These are phyloP conservation scores for Solen grandis DNA, from an alignment of 1,140 invertebrate genomes.

Conservation along the genomic window DNA sequence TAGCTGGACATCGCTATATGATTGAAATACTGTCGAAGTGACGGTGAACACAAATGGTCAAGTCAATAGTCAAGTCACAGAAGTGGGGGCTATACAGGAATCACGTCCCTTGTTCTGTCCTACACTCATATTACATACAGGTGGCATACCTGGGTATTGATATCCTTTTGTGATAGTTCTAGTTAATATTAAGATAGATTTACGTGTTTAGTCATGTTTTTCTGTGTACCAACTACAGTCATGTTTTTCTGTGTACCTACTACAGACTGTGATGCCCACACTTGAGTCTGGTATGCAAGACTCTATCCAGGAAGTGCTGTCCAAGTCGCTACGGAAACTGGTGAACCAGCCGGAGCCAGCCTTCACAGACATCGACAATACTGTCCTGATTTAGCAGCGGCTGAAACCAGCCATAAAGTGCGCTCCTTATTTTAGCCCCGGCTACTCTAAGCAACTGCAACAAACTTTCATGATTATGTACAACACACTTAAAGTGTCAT, in stretches of 20 bases:
- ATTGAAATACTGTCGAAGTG: too few relatives aligned
- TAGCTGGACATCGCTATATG: too few relatives aligned
- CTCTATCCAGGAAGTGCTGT: conserved; percentile 91
- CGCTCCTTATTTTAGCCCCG: too few relatives aligned
- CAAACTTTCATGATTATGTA: too few relatives aligned
- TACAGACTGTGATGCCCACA: conserved; percentile 87
- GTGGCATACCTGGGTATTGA: background rate
- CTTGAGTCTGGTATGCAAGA: conserved; percentile 94
- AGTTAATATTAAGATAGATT: background rate
- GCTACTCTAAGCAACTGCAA: too few relatives aligned
- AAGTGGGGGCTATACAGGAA: too few relatives aligned
- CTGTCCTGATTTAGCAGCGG: conserved; percentile 85
- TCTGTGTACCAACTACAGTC: background rate
- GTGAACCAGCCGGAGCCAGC: conserved; percentile 89
- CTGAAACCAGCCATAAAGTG: too few relatives aligned
- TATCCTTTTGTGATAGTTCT: background rate
- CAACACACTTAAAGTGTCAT: too few relatives aligned
- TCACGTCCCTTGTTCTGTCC: background rate
- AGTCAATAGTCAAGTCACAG: too few relatives aligned
- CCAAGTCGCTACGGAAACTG: conserved; percentile 84
- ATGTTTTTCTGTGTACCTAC: too few relatives aligned
- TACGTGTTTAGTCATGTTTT: background rate
- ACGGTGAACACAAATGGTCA: too few relatives aligned
- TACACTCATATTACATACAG: background rate
- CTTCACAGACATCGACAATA: conserved; percentile 95